Conservation (phyloP, 2,888 invertebrate genomes). For the Tethea ocularis region DNA sequence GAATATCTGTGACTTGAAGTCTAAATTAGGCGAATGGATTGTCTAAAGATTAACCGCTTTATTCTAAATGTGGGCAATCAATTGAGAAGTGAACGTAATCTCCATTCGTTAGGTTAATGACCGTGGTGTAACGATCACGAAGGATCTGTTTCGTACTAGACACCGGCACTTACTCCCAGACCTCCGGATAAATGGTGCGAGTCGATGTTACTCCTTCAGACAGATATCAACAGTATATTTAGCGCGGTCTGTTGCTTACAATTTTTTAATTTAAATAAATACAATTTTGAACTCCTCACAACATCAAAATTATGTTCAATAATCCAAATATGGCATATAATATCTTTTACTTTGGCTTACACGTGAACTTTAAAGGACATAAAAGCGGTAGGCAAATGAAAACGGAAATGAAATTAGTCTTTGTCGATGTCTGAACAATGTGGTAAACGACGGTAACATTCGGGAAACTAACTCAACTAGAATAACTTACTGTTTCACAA, state of each 20-base stretch:
- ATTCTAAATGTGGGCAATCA: constrained; percentile 37
- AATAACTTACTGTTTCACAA: constrained; percentile 65
- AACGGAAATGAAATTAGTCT: constrained; percentile 35
- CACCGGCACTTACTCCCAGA: constrained; percentile 64
- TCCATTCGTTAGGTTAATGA: constrained; percentile 66
- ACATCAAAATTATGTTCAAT: background rate
- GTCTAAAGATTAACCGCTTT: constrained; percentile 27
- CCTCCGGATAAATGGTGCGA: constrained; percentile 64
- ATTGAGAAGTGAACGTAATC: constrained; percentile 45
- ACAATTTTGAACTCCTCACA: too few relatives aligned
- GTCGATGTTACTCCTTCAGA: constrained; percentile 50
- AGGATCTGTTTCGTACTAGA: constrained; percentile 53
- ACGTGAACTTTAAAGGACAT: background rate
- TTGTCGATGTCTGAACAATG: constrained; percentile 36
- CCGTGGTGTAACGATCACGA: constrained; percentile 49
- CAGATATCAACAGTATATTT: constrained; percentile 57
- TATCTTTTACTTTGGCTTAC: background rate
- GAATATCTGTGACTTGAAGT: constrained; percentile 14
- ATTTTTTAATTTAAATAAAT: background rate
- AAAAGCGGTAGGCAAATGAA: background rate
- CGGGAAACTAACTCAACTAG: constrained; percentile 50
- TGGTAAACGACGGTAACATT: constrained; percentile 43
- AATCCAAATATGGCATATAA: background rate
- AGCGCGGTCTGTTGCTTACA: constrained; percentile 51
- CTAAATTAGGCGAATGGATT: constrained; percentile 24